A percentile compares a stretch with the other conserved stretches of the same genome.
phyloP scores from a whole-genome alignment of 2,888 invertebrate species.

The Brachypterus glaber region DNA sequence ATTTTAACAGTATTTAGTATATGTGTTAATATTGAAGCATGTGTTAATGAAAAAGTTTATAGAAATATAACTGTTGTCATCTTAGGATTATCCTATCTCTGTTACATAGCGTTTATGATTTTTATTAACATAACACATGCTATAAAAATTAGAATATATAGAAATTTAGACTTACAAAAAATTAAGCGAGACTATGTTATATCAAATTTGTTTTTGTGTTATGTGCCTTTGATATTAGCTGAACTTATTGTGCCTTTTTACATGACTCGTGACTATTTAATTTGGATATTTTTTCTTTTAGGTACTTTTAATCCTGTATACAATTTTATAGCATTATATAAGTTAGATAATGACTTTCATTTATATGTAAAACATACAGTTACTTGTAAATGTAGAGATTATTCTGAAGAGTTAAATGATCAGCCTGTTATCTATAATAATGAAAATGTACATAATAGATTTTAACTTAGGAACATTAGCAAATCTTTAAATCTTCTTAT shows the following conservation, averaged over 20 bases:
- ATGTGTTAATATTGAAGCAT: background rate
- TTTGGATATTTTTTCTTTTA: background rate
- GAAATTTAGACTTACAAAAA: too few relatives aligned
- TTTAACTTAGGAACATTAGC: too few relatives aligned
- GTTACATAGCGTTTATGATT: background rate
- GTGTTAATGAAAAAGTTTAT: background rate
- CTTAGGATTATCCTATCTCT: background rate
- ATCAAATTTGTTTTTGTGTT: background rate
- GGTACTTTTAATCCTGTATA: background rate
- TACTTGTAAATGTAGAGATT: conserved; percentile 12
- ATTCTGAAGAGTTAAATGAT: conserved; percentile 7
- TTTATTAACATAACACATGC: background rate
- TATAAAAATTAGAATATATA: too few relatives aligned
- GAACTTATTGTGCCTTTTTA: background rate
- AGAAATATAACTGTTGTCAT: background rate
- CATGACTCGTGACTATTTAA: background rate
- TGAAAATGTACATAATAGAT: too few relatives aligned
- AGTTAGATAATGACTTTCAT: conserved; percentile 13
- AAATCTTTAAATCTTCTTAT: too few relatives aligned
- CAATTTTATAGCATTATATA: conserved; percentile 8
- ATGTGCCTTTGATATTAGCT: background rate
- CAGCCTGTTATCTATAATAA: background rate
- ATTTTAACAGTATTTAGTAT: background rate
- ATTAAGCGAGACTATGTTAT: too few relatives aligned
- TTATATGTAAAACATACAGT: conserved; percentile 12